Base-by-base conservation (phyloP, 2,113 vertebrate genomes). In the Dendropsophus ebraccatus region DNA sequence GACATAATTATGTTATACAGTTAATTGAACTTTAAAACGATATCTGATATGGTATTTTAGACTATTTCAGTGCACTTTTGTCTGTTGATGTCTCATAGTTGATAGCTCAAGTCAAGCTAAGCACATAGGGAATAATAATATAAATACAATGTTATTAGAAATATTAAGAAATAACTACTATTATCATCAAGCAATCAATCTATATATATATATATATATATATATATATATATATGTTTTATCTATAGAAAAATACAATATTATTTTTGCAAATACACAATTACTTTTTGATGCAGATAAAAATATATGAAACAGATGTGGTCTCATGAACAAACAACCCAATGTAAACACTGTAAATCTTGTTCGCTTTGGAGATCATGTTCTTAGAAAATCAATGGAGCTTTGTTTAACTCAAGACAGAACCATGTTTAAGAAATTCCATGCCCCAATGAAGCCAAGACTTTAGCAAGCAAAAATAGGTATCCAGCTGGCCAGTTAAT, bases 261-360 rank as follows among this genome's bases (percentile, higher is more conserved):
- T 65, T 65, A 30, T 30, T 65, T 52, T 67, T 67, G 14, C 5
- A 0, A 67, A 67, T 30, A 16, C 1, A 75, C 4, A 50, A 75
- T 75, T 41, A 41, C 2, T 56, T 83, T 56, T 56, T 72, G 45
- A 32, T 83, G 60, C 35, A 50, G 72, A 84, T 37, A 84, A 54
- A 45, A 72, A 84, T 65, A 74, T 84, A 58, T 49, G 41, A 76
- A 65, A 84, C 72, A 84, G 83, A 84, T 76, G 72, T 54, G n/a
- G 73, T 62, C 37, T 76, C 25, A 76, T 84, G 54, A 37, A 74
- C 72, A 84, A 76, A 84, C 16, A 56, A 41, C 60, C 41, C 32
- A 76, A 84, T 84, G 83, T 47, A 56, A 72, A 62, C 35, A 76
- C 37, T 76, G 41, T 84, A 84, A 84, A 77, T 75, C 70, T 76